Conservation (phyloP, 2,113 vertebrate species). For the Erythrocercus mccallii region DNA sequence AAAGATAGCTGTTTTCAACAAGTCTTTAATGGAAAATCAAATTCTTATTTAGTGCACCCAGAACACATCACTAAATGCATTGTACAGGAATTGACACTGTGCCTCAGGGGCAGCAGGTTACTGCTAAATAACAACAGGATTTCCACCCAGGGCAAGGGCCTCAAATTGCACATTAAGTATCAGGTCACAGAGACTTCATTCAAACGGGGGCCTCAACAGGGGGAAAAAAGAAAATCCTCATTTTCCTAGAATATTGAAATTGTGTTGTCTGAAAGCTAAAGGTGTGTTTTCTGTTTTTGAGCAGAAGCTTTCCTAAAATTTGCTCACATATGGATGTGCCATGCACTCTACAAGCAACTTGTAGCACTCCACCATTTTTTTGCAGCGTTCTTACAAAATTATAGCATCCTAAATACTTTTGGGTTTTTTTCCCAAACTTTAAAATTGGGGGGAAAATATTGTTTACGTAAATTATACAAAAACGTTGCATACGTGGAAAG, state of each 20-base stretch:
- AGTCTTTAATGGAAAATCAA: not conserved
- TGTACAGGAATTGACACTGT: not conserved
- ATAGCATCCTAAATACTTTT: fast-evolving
- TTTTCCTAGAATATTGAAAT: not conserved
- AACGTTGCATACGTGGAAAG: not conserved
- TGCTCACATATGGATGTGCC: not conserved
- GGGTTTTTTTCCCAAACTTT: not conserved
- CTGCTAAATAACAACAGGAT: not conserved
- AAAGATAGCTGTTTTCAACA: not conserved
- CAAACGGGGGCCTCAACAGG: not conserved
- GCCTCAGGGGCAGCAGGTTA: not conserved
- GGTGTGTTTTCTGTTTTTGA: not conserved
- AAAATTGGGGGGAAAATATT: fast-evolving
- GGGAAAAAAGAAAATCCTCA: not conserved
- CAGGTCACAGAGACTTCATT: not conserved
- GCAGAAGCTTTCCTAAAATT: not conserved
- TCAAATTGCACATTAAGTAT: not conserved
- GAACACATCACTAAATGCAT: not conserved
- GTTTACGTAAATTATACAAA: not conserved
- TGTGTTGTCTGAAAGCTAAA: not conserved
- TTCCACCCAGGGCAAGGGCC: not conserved
- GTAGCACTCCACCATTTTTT: not conserved
- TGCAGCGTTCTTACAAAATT: not conserved
- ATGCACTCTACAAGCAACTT: not conserved
- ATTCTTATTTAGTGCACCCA: not conserved